A percentile compares a stretch with the other conserved stretches of the same genome.
Evolutionary conservation across 2,113 vertebrate genomes (phyloP).

Genomic region (Macroglossus sobrinus): DNA sequence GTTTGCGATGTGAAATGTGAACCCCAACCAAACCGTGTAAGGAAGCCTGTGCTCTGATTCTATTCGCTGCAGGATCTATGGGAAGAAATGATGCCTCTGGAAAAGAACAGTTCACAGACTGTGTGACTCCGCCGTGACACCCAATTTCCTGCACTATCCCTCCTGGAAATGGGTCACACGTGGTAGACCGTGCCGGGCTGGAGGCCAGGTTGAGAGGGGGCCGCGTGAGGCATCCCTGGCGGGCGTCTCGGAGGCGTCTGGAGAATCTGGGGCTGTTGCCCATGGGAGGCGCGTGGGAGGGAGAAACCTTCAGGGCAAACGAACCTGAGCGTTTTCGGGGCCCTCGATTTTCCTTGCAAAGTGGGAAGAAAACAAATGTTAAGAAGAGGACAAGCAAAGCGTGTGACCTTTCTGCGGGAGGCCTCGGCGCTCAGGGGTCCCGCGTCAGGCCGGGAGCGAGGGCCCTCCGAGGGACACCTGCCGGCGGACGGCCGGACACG

Average conservation of each 20-base stretch:
- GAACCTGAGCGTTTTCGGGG: background rate
- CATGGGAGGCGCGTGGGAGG: accelerated
- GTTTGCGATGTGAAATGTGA: background rate
- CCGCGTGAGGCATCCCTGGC: background rate
- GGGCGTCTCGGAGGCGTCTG: too few relatives aligned
- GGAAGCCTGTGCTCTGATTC: background rate
- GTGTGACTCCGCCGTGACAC: background rate
- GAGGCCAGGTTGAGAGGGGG: accelerated
- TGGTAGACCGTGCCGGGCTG: background rate
- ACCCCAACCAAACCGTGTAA: background rate
- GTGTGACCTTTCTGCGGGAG: accelerated
- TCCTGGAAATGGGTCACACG: background rate
- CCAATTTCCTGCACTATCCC: background rate
- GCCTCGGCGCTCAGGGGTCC: accelerated
- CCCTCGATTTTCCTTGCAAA: too few relatives aligned
- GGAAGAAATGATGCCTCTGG: background rate
- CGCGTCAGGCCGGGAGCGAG: background rate
- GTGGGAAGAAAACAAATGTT: too few relatives aligned
- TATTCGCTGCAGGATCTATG: background rate
- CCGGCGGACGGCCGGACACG: background rate
- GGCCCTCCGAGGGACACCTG: accelerated
- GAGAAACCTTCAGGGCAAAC: background rate
- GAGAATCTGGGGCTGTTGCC: background rate
- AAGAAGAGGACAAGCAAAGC: too few relatives aligned
- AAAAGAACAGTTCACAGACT: background rate